Conservation (phyloP, 2,888 invertebrate species). For the Hymenopus coronatus region DNA sequence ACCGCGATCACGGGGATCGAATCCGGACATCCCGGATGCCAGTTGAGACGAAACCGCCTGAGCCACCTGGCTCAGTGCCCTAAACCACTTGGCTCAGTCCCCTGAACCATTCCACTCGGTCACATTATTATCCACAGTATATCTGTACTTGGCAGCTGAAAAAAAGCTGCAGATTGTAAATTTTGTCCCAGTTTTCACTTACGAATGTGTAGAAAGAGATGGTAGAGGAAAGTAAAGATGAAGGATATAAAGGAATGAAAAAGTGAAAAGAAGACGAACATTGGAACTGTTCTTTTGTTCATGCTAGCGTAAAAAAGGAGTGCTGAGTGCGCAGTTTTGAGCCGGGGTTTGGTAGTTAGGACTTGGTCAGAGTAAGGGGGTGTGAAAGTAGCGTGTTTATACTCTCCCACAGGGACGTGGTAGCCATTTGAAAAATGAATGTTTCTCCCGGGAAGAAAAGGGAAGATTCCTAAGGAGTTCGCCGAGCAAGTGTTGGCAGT, state of each 20-base stretch:
- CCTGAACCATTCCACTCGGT: too few species aligned
- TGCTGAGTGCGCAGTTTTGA: neutral
- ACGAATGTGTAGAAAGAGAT: neutral
- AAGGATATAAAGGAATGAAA: neutral
- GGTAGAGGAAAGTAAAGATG: neutral
- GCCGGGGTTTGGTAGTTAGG: neutral
- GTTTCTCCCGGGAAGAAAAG: neutral
- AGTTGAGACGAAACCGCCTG: too few species aligned
- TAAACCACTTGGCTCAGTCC: too few species aligned
- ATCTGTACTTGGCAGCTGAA: too few species aligned
- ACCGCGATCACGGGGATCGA: too few species aligned
- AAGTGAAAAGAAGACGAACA: neutral
- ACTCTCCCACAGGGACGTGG: neutral
- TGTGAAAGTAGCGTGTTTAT: neutral
- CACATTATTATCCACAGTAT: too few species aligned
- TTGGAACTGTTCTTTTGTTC: neutral
- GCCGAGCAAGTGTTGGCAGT: neutral
- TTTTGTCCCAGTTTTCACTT: neutral
- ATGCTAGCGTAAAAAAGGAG: neutral
- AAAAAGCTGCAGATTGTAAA: neutral
- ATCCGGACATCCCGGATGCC: too few species aligned
- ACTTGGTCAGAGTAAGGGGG: neutral
- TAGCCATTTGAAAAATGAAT: constrained; percentile 7
- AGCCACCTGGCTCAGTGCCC: too few species aligned
- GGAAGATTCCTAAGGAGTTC: neutral